phyloP scores from a whole-genome alignment of 1,140 invertebrate species.

The Anoplolepis gracilipes region DNA sequence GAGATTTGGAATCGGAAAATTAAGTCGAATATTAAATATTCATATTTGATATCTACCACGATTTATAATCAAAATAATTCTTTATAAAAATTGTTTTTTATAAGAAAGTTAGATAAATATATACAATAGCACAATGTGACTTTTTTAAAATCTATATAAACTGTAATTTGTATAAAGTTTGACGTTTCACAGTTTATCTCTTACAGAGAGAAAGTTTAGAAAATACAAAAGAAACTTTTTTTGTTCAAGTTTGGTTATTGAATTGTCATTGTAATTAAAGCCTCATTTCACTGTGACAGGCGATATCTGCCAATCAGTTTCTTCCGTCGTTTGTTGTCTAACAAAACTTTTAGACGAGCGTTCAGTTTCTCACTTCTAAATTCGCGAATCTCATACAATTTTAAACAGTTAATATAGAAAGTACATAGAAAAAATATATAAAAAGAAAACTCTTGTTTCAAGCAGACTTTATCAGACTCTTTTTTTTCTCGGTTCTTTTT shows the following conservation, averaged over 20 bases:
- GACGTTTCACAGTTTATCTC: background rate
- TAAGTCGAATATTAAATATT: conserved; percentile 32
- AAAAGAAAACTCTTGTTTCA: conserved; percentile 44
- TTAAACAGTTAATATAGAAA: conserved; percentile 43
- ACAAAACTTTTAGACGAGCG: conserved; percentile 35
- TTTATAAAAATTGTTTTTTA: background rate
- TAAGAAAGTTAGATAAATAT: background rate
- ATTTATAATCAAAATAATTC: too few species aligned
- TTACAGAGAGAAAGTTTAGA: background rate
- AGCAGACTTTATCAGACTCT: conserved; percentile 45
- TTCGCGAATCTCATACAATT: conserved; percentile 66
- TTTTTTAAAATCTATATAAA: background rate
- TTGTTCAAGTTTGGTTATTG: background rate
- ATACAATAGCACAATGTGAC: background rate
- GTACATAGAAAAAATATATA: too few species aligned
- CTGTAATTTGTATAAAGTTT: background rate
- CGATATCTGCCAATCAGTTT: conserved; percentile 53
- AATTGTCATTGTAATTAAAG: conserved; percentile 11
- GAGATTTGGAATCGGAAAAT: conserved; percentile 61
- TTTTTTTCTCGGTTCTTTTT: background rate
- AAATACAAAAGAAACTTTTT: background rate
- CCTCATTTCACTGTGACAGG: conserved; percentile 32
- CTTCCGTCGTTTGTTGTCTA: conserved; percentile 44
- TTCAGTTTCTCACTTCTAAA: conserved; percentile 55
- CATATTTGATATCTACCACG: background rate